Conservation (phyloP, 2,797 vertebrate genomes). For the Darevskia mixta region DNA sequence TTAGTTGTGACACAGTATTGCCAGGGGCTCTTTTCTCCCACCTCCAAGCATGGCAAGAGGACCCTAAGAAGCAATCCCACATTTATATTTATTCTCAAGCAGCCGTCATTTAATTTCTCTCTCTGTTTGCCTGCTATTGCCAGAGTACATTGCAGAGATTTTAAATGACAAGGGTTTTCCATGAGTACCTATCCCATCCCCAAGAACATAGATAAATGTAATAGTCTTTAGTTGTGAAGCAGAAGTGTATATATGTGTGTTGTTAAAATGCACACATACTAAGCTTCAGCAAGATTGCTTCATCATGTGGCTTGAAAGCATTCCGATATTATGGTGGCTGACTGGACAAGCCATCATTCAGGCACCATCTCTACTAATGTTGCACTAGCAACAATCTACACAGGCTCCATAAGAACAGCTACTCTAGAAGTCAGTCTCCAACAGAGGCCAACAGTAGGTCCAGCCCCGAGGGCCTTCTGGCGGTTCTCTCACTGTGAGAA, state of each 20-base stretch:
- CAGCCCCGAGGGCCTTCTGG: too few species aligned
- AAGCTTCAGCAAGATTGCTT: neutral
- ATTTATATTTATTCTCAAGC: conserved; percentile 35
- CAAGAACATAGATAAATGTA: conserved; percentile 15
- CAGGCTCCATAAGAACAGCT: neutral
- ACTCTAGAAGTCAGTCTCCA: neutral
- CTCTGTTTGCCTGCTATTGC: conserved; percentile 7
- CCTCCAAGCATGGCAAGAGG: neutral
- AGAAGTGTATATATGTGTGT: neutral
- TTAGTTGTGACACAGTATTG: conserved; percentile 53
- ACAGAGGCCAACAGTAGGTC: neutral
- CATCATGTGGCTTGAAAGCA: neutral
- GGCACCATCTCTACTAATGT: neutral
- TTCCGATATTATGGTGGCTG: neutral
- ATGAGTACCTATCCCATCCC: neutral
- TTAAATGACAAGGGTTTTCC: neutral
- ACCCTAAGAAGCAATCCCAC: conserved; percentile 31
- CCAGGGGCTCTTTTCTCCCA: neutral
- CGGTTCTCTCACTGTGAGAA: too few species aligned
- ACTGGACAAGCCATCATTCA: neutral
- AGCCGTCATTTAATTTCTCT: conserved; percentile 9
- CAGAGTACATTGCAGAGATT: conserved; percentile 18
- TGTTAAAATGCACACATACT: neutral
- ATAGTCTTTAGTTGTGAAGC: neutral
- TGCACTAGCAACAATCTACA: neutral